Percentiles rank a stretch among this genome's conserved stretches.
Evolutionary conservation across 2,888 invertebrate species (phyloP).

Genomic region (Hypercompe scribonia): DNA sequence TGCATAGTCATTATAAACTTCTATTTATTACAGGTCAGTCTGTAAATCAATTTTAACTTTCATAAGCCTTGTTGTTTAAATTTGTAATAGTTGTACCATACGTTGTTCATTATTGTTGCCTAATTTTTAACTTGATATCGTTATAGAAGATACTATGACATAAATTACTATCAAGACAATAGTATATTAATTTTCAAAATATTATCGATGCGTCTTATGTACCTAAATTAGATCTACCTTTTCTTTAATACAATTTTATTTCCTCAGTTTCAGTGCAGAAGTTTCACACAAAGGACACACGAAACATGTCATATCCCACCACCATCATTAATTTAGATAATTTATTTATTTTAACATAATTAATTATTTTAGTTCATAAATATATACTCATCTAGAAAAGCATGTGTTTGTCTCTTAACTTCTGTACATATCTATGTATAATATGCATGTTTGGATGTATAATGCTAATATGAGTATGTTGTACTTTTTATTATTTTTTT

Average conservation of each 20-base stretch:
- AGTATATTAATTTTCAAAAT: neutral
- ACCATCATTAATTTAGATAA: conserved; percentile 46
- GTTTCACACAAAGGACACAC: conserved; percentile 76
- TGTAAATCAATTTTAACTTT: neutral
- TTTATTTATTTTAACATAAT: conserved; percentile 8
- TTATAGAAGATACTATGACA: neutral
- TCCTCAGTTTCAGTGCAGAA: conserved; percentile 82
- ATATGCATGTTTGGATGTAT: too few relatives aligned
- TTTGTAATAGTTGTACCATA: neutral
- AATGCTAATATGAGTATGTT: too few relatives aligned
- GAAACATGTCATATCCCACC: conserved; percentile 46
- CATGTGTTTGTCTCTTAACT: neutral
- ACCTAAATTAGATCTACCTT: neutral
- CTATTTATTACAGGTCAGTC: too few relatives aligned
- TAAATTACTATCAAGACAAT: neutral
- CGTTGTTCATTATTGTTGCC: neutral
- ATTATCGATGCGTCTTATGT: neutral
- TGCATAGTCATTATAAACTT: too few relatives aligned
- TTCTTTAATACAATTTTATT: conserved; percentile 7
- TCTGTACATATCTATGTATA: neutral
- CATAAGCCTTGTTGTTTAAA: neutral
- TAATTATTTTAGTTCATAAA: conserved; percentile 20
- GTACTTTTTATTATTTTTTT: too few relatives aligned
- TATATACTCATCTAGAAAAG: conserved; percentile 1
- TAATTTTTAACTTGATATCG: neutral